Percentiles rank a stretch among this genome's conserved stretches.
Conservation (phyloP, 2,113 vertebrate species). For the Choloepus hoffmanni region DNA sequence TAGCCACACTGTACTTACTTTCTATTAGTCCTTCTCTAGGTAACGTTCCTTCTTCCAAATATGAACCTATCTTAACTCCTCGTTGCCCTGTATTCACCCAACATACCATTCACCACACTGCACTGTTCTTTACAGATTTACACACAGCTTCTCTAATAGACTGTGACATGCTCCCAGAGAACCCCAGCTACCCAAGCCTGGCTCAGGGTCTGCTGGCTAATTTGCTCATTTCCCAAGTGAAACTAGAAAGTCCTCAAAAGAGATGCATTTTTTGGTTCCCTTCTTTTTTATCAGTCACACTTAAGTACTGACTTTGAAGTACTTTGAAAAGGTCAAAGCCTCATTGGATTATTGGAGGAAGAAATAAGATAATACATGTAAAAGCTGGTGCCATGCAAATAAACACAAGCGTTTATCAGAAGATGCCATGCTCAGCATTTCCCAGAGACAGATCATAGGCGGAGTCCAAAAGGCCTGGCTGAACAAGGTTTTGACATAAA, state of each 20-base stretch:
- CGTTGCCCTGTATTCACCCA: rapidly evolving
- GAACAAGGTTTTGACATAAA: slow-evolving; percentile 54
- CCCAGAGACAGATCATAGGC: slow-evolving; percentile 41
- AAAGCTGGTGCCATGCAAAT: background rate
- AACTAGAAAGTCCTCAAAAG: background rate
- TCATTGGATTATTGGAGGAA: background rate
- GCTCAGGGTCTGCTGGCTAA: background rate
- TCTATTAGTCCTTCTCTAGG: background rate
- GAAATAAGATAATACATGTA: background rate
- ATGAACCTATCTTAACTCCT: background rate
- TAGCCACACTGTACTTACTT: background rate
- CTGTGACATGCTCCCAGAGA: background rate
- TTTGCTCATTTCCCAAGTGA: background rate
- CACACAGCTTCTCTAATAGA: background rate
- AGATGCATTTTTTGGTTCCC: background rate
- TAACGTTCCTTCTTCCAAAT: background rate
- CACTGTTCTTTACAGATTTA: background rate
- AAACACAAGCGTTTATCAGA: slow-evolving; percentile 2
- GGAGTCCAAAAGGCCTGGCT: slow-evolving; percentile 39
- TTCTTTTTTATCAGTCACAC: background rate
- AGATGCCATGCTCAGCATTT: slow-evolving; percentile 1
- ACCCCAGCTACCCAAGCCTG: background rate
- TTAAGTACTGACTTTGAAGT: background rate
- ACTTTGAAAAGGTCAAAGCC: background rate
- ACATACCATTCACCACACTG: background rate